Conservation (phyloP, 2,888 invertebrate species). For the Psococerastis gibbosa region DNA sequence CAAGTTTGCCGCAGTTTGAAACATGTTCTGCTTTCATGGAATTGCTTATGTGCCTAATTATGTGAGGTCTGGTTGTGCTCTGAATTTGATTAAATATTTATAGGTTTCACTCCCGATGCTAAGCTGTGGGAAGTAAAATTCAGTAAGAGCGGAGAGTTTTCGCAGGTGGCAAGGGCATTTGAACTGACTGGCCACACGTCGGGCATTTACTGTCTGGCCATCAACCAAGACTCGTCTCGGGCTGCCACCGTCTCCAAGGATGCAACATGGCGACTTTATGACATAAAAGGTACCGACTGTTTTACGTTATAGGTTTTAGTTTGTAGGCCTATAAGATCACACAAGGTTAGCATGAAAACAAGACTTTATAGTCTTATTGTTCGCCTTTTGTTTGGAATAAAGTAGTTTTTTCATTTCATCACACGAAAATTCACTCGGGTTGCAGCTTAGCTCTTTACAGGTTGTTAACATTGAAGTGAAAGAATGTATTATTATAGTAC, state of each 20-base stretch:
- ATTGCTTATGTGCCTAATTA: neutral
- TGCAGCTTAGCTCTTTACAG: too few relatives aligned
- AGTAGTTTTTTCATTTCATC: too few relatives aligned
- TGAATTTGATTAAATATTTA: conserved; percentile 12
- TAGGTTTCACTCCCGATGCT: conserved; percentile 45
- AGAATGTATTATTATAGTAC: too few relatives aligned
- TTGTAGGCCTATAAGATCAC: too few relatives aligned
- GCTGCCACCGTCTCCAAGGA: conserved; percentile 75
- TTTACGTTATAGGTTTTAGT: too few relatives aligned
- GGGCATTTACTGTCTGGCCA: conserved; percentile 60
- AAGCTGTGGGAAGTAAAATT: conserved; percentile 70
- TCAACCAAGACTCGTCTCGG: conserved; percentile 61
- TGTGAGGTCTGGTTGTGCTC: conserved; percentile 6
- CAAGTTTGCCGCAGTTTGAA: too few relatives aligned
- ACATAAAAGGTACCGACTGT: conserved; percentile 74
- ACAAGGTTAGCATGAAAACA: too few relatives aligned
- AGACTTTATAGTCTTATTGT: too few relatives aligned
- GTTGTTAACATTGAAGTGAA: too few relatives aligned
- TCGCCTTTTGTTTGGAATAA: too few relatives aligned
- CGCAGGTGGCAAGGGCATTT: conserved; percentile 53
- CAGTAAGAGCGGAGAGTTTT: conserved; percentile 50
- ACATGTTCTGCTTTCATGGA: too few relatives aligned
- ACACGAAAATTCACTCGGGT: too few relatives aligned
- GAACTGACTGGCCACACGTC: conserved; percentile 66
- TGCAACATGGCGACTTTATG: conserved; percentile 69